phyloP scores from a whole-genome alignment of 1,140 invertebrate species.

The Leptestheria dahalacensis region DNA sequence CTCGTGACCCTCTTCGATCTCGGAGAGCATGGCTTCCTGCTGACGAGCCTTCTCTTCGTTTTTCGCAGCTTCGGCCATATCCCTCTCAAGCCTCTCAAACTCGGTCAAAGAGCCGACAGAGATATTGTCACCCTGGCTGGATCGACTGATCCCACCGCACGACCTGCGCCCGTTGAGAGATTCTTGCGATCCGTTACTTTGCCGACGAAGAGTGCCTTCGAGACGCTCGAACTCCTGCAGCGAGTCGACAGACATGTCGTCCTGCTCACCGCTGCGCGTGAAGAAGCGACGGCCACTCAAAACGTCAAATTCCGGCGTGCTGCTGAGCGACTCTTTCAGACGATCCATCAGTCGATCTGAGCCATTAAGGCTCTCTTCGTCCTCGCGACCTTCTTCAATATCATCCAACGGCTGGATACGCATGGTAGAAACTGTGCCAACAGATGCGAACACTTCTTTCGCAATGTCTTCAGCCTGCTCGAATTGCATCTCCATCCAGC shows the following conservation, averaged over 20 bases:
- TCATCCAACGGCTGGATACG: slow-evolving; percentile 52
- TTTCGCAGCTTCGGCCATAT: slow-evolving; percentile 63
- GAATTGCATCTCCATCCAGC: slow-evolving; percentile 79
- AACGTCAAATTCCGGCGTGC: slow-evolving; percentile 71
- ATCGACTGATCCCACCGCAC: slow-evolving; percentile 33
- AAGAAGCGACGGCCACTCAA: slow-evolving; percentile 61
- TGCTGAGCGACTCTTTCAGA: slow-evolving; percentile 60
- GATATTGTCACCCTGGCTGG: slow-evolving; percentile 67
- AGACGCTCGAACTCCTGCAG: slow-evolving; percentile 86
- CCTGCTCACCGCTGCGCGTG: slow-evolving; percentile 61
- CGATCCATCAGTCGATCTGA: slow-evolving; percentile 64
- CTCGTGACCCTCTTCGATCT: slow-evolving; percentile 50
- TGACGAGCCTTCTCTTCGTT: slow-evolving; percentile 68
- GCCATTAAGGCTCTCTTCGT: slow-evolving; percentile 56
- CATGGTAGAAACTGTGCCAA: slow-evolving; percentile 45
- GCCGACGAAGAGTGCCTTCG: slow-evolving; percentile 36
- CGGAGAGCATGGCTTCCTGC: slow-evolving; percentile 55
- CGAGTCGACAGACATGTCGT: slow-evolving; percentile 78
- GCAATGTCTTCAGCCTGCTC: slow-evolving; percentile 42
- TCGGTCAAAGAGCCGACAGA: slow-evolving; percentile 85
- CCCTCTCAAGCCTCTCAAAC: slow-evolving; percentile 80
- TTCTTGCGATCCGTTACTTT: slow-evolving; percentile 23
- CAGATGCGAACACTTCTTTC: slow-evolving; percentile 43
- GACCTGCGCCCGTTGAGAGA: slow-evolving; percentile 40
- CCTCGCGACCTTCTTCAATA: slow-evolving; percentile 53